Evolutionary conservation across 2,113 vertebrate genomes (phyloP).

Genomic region (Struthio camelus): DNA sequence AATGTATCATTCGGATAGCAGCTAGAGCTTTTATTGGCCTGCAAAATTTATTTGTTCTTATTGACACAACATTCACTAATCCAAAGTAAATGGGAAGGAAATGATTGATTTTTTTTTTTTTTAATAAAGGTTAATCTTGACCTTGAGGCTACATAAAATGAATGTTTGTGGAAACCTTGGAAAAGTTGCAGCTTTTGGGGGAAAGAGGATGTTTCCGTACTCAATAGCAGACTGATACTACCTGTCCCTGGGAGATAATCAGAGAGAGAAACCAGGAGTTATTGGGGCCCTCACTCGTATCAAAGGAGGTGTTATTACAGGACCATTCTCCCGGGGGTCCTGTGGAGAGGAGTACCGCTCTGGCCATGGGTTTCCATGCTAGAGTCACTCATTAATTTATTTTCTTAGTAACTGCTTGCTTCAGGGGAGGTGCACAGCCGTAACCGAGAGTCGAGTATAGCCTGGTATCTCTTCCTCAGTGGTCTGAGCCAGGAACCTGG

Average conservation of each 20-base stretch:
- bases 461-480: neutral
- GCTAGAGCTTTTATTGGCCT: neutral
- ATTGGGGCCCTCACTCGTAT: neutral
- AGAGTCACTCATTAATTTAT: neutral
- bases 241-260: neutral
- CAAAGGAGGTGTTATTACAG: neutral
- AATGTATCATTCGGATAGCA: neutral
- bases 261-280: neutral
- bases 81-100: neutral
- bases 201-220: neutral
- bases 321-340: rapidly evolving
- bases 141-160: neutral
- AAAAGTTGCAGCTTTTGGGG: neutral
- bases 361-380: neutral
- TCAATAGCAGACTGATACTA: neutral
- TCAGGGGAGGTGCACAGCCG: neutral
- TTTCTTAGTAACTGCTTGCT: neutral
- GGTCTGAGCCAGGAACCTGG: neutral
- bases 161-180: neutral
- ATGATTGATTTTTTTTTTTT: neutral
- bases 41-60: neutral
- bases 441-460: neutral
- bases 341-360: neutral
- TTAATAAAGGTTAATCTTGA: neutral
- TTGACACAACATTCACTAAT: neutral